Evolutionary conservation across 1,140 invertebrate species (phyloP).

Genomic region (Lepidotrigona ventralis): DNA sequence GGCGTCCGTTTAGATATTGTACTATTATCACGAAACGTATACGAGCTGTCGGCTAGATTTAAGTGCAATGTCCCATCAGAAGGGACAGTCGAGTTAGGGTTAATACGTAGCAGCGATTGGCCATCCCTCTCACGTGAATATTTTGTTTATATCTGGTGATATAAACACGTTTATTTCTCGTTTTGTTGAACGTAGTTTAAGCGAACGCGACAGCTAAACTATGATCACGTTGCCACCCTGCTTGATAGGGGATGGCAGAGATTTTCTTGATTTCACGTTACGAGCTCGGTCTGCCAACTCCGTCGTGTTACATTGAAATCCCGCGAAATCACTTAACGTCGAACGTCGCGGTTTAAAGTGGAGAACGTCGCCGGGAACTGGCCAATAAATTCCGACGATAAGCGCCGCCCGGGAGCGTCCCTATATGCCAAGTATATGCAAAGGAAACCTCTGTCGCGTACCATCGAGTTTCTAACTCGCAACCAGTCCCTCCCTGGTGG

Average conservation of each 20-base stretch:
- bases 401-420: conserved; percentile 50
- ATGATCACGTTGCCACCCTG: conserved; percentile 40
- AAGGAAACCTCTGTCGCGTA: conserved; percentile 45
- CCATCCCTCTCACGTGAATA: no score
- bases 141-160: no score
- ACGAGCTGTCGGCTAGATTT: no score
- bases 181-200: not conserved
- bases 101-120: no score
- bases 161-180: no score
- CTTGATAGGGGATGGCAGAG: conserved; percentile 7
- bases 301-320: conserved; percentile 59
- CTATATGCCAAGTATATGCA: conserved; percentile 37
- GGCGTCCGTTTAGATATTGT: no score
- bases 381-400: conserved; percentile 61
- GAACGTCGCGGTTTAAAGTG: conserved; percentile 56
- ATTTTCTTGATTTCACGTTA: conserved; percentile 62
- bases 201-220: not conserved
- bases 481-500: conserved; percentile 10
- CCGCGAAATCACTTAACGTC: conserved; percentile 62
- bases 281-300: conserved; percentile 33
- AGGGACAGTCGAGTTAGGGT: no score
- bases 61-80: no score
- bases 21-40: no score
- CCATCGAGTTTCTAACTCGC: conserved; percentile 39
- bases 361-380: conserved; percentile 55